Evolutionary conservation across 2,888 invertebrate genomes (phyloP).

Genomic region (Aspidiotus rigidus): DNA sequence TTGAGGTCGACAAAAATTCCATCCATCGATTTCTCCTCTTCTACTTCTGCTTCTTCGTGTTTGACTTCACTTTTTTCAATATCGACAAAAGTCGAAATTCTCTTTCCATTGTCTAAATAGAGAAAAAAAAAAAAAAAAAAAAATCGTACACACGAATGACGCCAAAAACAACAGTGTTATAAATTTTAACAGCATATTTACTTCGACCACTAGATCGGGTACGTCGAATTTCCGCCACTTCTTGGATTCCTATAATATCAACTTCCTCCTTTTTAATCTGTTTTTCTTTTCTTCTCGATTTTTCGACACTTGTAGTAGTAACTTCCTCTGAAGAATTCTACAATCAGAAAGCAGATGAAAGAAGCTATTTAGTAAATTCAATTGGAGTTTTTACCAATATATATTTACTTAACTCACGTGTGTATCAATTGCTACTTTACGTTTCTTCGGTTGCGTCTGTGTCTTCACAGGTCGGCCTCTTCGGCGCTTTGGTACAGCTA

Average conservation of each 20-base stretch:
- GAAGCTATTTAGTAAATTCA: not conserved
- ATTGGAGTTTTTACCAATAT: no score
- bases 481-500: constrained; percentile 21
- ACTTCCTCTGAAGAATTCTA: not conserved
- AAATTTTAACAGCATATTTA: not conserved
- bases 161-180: not conserved
- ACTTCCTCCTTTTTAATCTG: not conserved
- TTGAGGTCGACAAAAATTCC: not conserved
- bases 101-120: constrained; percentile 1
- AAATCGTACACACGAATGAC: not conserved
- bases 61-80: not conserved
- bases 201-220: not conserved
- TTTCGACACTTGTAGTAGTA: not conserved
- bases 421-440: not conserved
- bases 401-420: not conserved
- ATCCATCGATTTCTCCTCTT: not conserved
- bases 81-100: not conserved
- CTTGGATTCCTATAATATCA: not conserved
- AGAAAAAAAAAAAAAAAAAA: not conserved
- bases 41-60: constrained; percentile 13
- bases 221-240: not conserved
- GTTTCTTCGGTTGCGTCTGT: constrained; percentile 13
- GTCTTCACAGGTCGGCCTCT: constrained; percentile 29
- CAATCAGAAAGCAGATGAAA: not conserved
- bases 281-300: not conserved